phyloP scores from a whole-genome alignment of 1,140 invertebrate species.

The Ooceraea biroi region DNA sequence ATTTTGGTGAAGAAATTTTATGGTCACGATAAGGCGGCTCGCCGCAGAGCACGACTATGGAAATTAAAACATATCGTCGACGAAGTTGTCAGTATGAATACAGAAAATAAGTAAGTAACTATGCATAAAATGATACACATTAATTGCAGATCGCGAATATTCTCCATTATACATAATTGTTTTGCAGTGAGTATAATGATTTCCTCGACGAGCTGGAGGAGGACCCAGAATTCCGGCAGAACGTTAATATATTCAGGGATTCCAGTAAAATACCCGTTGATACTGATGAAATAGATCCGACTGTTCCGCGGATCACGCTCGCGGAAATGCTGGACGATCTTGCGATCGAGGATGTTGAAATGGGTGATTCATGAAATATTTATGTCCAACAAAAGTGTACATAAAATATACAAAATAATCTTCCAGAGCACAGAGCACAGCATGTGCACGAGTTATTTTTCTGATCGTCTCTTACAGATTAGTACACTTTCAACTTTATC shows the following conservation, averaged over 20 bases:
- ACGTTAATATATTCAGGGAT: conserved; percentile 98
- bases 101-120: conserved; percentile 89
- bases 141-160: neutral
- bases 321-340: conserved; percentile 99
- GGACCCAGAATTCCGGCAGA: conserved; percentile 94
- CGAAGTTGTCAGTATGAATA: conserved; percentile 89
- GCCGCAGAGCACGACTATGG: conserved; percentile 94
- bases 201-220: conserved; percentile 99
- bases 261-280: conserved; percentile 89
- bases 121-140: neutral
- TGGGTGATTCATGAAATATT: conserved; percentile 83
- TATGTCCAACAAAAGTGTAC: conserved; percentile 2
- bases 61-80: conserved; percentile 95
- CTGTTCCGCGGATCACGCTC: conserved; percentile 94
- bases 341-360: conserved; percentile 91
- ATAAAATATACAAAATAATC: neutral
- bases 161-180: conserved; percentile 18
- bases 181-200: conserved; percentile 94
- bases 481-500: too few relatives aligned
- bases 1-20: conserved; percentile 97
- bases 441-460: too few relatives aligned
- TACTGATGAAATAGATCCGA: conserved; percentile 89
- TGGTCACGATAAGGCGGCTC: conserved; percentile 89
- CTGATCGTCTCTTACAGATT: too few relatives aligned
- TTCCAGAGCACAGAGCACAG: too few relatives aligned